Evolutionary conservation across 2,797 vertebrate species (phyloP).

Genomic region (Clarias pachynema): DNA sequence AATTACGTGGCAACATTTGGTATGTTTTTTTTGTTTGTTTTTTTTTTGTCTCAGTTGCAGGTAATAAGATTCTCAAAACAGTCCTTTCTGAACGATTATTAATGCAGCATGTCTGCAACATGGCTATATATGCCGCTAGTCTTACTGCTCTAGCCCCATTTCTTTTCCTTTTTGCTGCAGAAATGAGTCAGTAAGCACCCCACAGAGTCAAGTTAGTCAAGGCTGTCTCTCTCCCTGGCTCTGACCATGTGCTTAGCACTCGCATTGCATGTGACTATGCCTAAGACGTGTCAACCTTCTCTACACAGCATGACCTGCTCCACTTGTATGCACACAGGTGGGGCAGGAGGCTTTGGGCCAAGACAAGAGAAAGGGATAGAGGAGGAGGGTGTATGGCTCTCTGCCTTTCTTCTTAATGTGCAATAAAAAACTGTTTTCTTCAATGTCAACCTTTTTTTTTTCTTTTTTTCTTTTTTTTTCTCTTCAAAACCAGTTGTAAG

Average conservation of each 20-base stretch:
- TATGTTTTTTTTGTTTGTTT: background rate
- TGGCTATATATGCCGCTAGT: constrained; percentile 32
- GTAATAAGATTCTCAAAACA: constrained; percentile 65
- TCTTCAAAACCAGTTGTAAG: background rate
- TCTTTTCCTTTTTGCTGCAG: constrained; percentile 61
- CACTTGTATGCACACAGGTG: constrained; percentile 47
- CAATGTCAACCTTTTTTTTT: too few relatives aligned
- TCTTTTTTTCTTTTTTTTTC: too few relatives aligned
- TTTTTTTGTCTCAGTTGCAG: background rate
- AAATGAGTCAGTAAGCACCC: constrained; percentile 30
- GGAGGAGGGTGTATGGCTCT: constrained; percentile 21
- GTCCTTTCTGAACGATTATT: constrained; percentile 49
- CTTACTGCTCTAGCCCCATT: constrained; percentile 5
- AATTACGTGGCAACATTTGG: background rate
- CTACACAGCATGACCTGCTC: constrained; percentile 43
- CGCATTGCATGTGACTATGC: constrained; percentile 67
- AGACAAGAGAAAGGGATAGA: background rate
- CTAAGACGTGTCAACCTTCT: constrained; percentile 66
- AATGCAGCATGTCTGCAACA: constrained; percentile 57
- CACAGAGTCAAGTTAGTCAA: constrained; percentile 70
- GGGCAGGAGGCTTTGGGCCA: constrained; percentile 17
- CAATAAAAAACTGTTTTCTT: background rate
- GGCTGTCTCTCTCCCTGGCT: constrained; percentile 62
- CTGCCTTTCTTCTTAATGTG: background rate
- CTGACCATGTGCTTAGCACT: constrained; percentile 72